Percentiles rank a stretch among this genome's conserved stretches.
Conservation (phyloP, 2,797 vertebrate species). For the Sebastolobus altivelis region DNA sequence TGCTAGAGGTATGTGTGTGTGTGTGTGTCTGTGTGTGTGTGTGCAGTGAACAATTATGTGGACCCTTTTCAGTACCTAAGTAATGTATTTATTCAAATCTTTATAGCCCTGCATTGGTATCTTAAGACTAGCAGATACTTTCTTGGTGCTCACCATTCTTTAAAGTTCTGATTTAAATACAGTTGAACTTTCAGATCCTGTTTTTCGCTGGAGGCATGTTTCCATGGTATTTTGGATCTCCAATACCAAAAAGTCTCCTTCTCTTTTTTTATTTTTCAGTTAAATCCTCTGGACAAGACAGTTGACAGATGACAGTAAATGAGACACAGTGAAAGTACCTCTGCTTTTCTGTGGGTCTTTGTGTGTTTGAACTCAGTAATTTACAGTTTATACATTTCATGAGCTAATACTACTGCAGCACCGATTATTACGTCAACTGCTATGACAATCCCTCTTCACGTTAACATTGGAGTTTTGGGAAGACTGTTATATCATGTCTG, state of each 20-base stretch:
- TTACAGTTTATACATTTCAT: neutral
- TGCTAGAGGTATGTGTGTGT: neutral
- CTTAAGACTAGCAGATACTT: neutral
- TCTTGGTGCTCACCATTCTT: neutral
- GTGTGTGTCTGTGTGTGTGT: constrained; percentile 3
- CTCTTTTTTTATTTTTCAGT: neutral
- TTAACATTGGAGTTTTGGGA: constrained; percentile 24
- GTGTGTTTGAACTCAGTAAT: neutral
- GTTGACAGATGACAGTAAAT: neutral
- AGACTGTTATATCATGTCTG: constrained; percentile 28
- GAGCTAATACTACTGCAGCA: neutral
- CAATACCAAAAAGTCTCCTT: neutral
- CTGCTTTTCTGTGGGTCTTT: neutral
- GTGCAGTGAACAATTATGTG: neutral
- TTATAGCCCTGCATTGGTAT: neutral
- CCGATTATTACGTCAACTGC: neutral
- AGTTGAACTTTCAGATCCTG: constrained; percentile 12
- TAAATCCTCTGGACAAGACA: neutral
- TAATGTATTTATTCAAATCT: constrained; percentile 2
- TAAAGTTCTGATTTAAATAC: constrained; percentile 16
- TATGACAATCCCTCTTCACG: constrained; percentile 14
- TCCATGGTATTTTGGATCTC: constrained; percentile 14
- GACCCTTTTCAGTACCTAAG: neutral
- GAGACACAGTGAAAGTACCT: neutral
- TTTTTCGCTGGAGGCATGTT: constrained; percentile 17